Evolutionary conservation across 2,888 invertebrate genomes (phyloP).

Genomic region (Pseudococcus longispinus): DNA sequence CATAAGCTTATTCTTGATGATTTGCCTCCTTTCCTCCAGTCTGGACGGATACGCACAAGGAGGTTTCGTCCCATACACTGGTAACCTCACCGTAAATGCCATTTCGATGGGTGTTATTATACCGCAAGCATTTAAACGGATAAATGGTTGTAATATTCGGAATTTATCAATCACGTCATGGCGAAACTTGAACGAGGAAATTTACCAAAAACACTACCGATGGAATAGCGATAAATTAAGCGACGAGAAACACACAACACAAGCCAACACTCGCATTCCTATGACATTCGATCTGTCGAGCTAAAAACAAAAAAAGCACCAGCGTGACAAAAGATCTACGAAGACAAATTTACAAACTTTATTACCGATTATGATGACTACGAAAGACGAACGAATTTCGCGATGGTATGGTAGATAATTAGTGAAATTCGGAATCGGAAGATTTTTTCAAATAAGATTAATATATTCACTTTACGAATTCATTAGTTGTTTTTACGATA

Average conservation of each 20-base stretch:
- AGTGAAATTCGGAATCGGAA: too few species aligned
- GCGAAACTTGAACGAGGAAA: background rate
- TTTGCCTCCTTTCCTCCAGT: constrained; percentile 76
- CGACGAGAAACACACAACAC: background rate
- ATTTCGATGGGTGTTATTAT: constrained; percentile 63
- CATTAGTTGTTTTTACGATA: too few species aligned
- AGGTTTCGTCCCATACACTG: constrained; percentile 77
- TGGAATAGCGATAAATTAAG: background rate
- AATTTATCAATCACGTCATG: background rate
- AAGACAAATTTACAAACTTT: background rate
- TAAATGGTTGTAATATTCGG: background rate
- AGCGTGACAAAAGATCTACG: background rate
- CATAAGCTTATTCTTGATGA: constrained; percentile 70
- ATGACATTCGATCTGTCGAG: background rate
- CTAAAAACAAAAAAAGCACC: background rate
- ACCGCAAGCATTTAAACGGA: background rate
- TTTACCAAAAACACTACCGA: background rate
- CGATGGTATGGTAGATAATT: too few species aligned
- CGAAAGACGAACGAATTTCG: background rate
- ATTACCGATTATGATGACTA: background rate
- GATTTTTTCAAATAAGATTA: too few species aligned
- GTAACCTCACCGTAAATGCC: constrained; percentile 76
- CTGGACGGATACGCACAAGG: constrained; percentile 77
- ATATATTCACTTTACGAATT: too few species aligned
- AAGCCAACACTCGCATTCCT: background rate